These are phyloP conservation scores for Heliocidaris erythrogramma DNA, from an alignment of 35 echinoderm and acorn worm species.

Conservation along the genomic window DNA sequence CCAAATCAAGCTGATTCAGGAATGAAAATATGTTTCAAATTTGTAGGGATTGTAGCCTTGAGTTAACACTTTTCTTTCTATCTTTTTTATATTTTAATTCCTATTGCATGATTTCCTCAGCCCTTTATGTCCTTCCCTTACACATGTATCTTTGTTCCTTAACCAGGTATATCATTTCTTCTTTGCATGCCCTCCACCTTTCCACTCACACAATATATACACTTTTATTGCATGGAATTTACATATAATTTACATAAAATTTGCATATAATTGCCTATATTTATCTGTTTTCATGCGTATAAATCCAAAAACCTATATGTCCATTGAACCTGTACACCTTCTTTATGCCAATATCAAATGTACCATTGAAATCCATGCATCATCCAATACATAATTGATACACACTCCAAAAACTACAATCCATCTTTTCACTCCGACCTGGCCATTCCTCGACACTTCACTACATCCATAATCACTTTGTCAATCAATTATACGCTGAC, in stretches of 20 bases:
- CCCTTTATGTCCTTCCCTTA: neutral
- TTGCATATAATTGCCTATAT: conserved; percentile 12
- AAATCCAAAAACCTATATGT: neutral
- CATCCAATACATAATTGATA: too few species aligned
- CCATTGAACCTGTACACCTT: neutral
- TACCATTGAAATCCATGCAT: neutral
- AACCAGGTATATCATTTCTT: neutral
- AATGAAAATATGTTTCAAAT: too few species aligned
- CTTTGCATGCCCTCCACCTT: neutral
- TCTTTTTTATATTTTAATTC: neutral
- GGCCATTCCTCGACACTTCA: neutral
- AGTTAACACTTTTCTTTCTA: too few species aligned
- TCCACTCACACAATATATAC: neutral
- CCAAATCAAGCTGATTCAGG: too few species aligned
- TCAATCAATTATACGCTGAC: neutral
- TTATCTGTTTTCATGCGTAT: neutral
- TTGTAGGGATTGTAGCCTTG: neutral
- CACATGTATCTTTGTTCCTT: neutral
- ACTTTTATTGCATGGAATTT: neutral
- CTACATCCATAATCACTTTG: neutral
- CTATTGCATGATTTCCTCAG: neutral
- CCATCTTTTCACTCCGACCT: neutral
- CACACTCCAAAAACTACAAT: too few species aligned
- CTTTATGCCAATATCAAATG: neutral
- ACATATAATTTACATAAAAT: neutral